phyloP scores from a whole-genome alignment of 2,113 vertebrate species.

The Dermatemys mawii region DNA sequence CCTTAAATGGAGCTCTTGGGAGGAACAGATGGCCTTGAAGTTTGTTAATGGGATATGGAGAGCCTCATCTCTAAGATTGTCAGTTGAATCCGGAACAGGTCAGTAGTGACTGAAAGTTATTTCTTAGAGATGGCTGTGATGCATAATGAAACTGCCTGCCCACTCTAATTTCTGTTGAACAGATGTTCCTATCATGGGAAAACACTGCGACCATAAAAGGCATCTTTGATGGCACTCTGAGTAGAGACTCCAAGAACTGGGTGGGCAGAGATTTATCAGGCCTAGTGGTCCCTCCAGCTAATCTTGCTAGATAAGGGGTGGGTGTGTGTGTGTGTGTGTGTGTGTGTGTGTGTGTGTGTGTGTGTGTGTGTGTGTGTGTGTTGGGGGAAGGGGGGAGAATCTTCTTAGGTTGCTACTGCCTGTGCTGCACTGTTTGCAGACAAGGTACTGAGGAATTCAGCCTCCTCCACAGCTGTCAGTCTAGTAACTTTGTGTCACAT shows the following conservation, averaged over 20 bases:
- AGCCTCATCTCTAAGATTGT: conserved; percentile 34
- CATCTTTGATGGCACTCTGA: background rate
- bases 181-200: background rate
- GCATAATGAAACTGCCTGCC: background rate
- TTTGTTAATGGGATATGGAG: conserved; percentile 39
- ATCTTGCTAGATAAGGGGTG: background rate
- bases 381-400: too few relatives aligned
- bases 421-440: background rate
- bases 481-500: background rate
- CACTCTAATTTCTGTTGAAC: background rate
- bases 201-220: background rate
- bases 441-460: background rate
- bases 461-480: background rate
- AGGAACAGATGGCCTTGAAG: conserved; percentile 41
- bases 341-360: too few relatives aligned
- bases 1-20: conserved; percentile 42
- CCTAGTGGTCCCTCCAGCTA: background rate
- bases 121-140: background rate
- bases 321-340: too few relatives aligned
- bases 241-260: background rate
- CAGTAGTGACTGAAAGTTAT: background rate
- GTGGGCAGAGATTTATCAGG: background rate
- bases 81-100: conserved; percentile 26
- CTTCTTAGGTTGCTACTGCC: background rate
- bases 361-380: too few relatives aligned